These are phyloP conservation scores for Schizotus pectinicornis DNA, from an alignment of 2,888 invertebrate species.

Conservation along the genomic window DNA sequence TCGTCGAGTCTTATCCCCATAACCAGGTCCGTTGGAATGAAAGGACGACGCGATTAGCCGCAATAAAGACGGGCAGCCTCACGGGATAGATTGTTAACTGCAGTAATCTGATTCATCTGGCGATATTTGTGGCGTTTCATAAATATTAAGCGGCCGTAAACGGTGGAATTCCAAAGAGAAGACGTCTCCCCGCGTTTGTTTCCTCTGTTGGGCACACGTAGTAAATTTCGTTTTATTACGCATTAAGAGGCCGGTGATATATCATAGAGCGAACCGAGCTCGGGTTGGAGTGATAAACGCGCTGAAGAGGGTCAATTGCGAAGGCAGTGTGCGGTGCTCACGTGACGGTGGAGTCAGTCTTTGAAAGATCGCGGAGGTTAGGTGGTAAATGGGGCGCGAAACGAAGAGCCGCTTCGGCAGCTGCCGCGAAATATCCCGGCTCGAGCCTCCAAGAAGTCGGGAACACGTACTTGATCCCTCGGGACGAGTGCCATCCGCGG, in stretches of 20 bases:
- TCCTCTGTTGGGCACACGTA: constrained; percentile 14
- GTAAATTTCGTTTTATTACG: constrained; percentile 24
- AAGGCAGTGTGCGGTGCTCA: constrained; percentile 38
- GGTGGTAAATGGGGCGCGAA: constrained; percentile 51
- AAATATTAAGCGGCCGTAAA: constrained; percentile 15
- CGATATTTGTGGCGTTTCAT: constrained; percentile 11
- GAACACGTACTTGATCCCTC: constrained; percentile 40
- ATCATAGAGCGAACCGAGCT: constrained; percentile 8
- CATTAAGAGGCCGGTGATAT: constrained; percentile 16
- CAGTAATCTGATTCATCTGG: constrained; percentile 12
- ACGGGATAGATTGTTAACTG: too few relatives aligned
- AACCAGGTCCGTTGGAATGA: too few relatives aligned
- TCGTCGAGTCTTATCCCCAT: too few relatives aligned
- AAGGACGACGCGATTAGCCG: too few relatives aligned
- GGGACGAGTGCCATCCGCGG: constrained; percentile 31
- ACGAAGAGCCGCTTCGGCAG: constrained; percentile 45
- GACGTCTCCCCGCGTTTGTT: constrained; percentile 15
- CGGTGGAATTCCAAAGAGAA: constrained; percentile 8
- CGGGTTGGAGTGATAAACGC: constrained; percentile 16
- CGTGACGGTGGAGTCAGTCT: constrained; percentile 38
- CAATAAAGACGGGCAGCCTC: too few relatives aligned
- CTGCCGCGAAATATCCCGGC: constrained; percentile 23
- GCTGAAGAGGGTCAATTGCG: constrained; percentile 37
- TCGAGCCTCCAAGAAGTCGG: constrained; percentile 34
- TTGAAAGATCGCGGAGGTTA: constrained; percentile 51